A percentile compares a stretch with the other conserved stretches of the same genome.
Evolutionary conservation across 2,888 invertebrate species (phyloP).

Genomic region (Calliphora vomitoria): DNA sequence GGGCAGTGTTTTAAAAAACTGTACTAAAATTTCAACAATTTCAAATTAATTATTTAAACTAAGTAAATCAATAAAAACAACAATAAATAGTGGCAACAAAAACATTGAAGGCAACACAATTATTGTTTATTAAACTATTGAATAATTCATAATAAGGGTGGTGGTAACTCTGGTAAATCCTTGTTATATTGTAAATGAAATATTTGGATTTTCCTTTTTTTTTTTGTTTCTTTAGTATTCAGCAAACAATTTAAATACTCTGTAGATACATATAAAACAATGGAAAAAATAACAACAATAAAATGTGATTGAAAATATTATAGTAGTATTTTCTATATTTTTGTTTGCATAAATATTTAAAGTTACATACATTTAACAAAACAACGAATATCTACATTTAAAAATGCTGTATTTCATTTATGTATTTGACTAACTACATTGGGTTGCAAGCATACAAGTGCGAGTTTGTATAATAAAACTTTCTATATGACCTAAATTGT

Average conservation of each 20-base stretch:
- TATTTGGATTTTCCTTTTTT: neutral
- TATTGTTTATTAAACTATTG: constrained; percentile 23
- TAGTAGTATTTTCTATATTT: neutral
- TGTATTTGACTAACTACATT: neutral
- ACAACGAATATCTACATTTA: neutral
- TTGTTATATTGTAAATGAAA: constrained; percentile 15
- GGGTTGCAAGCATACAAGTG: neutral
- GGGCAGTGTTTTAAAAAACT: too few species aligned
- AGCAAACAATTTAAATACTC: constrained; percentile 6
- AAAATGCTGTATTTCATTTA: constrained; percentile 7
- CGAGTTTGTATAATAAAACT: constrained; percentile 18
- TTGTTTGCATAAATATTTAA: constrained; percentile 13
- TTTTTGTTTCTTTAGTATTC: neutral
- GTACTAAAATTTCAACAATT: too few species aligned
- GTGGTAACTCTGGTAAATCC: constrained; percentile 18
- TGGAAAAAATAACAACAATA: neutral
- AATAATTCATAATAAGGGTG: constrained; percentile 11
- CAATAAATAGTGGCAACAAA: neutral
- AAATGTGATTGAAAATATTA: constrained; percentile 26
- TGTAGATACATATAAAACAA: neutral
- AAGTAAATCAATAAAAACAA: constrained; percentile 31
- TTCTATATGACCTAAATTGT: constrained; percentile 58
- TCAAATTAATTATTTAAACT: constrained; percentile 33
- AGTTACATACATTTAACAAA: neutral
- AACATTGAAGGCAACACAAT: neutral